Conservation (phyloP, 2,888 invertebrate species). For the Metacarcinus magister region DNA sequence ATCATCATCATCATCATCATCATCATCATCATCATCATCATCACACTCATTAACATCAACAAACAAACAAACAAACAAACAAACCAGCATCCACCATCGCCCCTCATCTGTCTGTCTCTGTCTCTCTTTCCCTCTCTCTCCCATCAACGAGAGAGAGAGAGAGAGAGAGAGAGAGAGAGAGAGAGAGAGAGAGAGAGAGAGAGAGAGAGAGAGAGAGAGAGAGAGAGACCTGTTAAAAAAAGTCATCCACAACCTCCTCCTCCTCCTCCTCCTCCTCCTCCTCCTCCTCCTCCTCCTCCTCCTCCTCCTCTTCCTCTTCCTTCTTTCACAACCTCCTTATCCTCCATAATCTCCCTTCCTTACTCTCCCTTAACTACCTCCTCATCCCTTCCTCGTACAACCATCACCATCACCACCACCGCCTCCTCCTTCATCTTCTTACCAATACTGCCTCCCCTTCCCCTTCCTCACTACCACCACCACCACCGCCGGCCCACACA, state of each 20-base stretch:
- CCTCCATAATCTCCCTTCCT: not conserved
- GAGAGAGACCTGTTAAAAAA: not conserved
- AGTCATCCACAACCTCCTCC: too few relatives aligned
- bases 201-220: constrained; percentile 45
- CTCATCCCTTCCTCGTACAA: not conserved
- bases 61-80: not conserved
- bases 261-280: not conserved
- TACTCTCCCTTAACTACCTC: not conserved
- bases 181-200: constrained; percentile 59
- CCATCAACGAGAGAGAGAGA: not conserved
- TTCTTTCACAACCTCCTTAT: not conserved
- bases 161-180: constrained; percentile 50
- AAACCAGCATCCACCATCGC: not conserved
- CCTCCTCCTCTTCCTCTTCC: constrained; percentile 26
- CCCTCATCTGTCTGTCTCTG: constrained; percentile 13
- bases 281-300: not conserved
- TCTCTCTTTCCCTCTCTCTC: not conserved
- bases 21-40: not conserved
- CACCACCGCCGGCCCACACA: not conserved
- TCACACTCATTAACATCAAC: not conserved
- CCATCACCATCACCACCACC: not conserved
- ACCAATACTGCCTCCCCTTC: not conserved
- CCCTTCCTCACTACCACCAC: not conserved
- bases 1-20: not conserved
- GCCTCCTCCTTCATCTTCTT: not conserved